phyloP scores from a whole-genome alignment of 2,888 invertebrate genomes.

The Chydorus sphaericus region DNA sequence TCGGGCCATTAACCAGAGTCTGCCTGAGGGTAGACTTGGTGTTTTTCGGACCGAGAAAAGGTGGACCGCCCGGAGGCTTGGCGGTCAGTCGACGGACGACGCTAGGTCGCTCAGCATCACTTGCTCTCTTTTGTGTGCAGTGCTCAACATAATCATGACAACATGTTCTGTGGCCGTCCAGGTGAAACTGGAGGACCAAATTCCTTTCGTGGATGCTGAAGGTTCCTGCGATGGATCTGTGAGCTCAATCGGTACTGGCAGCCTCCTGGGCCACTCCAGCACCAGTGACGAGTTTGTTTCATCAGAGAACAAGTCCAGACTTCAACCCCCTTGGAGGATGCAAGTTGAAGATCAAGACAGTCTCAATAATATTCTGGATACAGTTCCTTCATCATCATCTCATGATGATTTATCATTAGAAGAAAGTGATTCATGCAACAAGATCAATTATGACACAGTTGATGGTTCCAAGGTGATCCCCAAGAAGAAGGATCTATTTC shows the following conservation, averaged over 20 bases:
- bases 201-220: conserved; percentile 14
- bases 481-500: neutral
- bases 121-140: too few species aligned
- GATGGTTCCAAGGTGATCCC: neutral
- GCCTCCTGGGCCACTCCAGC: conserved; percentile 10
- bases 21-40: too few species aligned
- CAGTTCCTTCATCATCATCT: conserved; percentile 3
- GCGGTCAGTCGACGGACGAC: too few species aligned
- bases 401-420: neutral
- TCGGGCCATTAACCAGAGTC: too few species aligned
- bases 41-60: too few species aligned
- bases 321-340: neutral
- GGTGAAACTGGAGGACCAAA: conserved; percentile 11
- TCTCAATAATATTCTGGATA: conserved; percentile 12
- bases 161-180: neutral
- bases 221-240: conserved; percentile 11
- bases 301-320: neutral
- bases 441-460: neutral
- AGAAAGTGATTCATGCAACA: neutral
- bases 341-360: conserved; percentile 11
- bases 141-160: too few species aligned
- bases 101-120: too few species aligned
- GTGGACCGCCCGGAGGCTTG: too few species aligned
- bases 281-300: conserved; percentile 2
- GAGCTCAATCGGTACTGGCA: conserved; percentile 4